Conservation (phyloP, 1,140 invertebrate genomes). For the Apis florea region DNA sequence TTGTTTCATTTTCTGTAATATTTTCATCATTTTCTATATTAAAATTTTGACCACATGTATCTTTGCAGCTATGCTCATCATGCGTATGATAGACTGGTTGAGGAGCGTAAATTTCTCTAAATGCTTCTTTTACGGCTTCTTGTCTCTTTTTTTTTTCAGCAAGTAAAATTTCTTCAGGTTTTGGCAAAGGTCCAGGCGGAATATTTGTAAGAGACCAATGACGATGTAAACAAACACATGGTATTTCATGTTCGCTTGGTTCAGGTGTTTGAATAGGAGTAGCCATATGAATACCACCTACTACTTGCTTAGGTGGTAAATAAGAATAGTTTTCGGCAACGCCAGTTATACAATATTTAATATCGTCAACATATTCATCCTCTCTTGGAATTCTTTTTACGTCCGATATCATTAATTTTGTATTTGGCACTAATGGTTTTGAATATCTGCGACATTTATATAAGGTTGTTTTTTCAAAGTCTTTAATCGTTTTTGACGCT, state of each 20-base stretch:
- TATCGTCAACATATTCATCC: conserved; percentile 37
- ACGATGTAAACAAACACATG: conserved; percentile 29
- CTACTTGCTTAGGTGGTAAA: conserved; percentile 40
- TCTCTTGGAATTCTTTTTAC: conserved; percentile 54
- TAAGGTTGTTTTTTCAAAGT: conserved; percentile 56
- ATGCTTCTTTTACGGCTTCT: conserved; percentile 24
- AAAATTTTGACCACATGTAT: background rate
- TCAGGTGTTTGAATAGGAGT: conserved; percentile 66
- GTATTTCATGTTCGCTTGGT: conserved; percentile 47
- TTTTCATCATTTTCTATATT: background rate
- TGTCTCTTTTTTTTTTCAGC: conserved; percentile 33
- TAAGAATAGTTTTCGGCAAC: conserved; percentile 52
- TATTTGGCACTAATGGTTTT: conserved; percentile 53
- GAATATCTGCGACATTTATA: conserved; percentile 54
- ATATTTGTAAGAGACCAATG: conserved; percentile 59
- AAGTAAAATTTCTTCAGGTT: conserved; percentile 5
- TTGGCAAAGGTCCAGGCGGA: conserved; percentile 34
- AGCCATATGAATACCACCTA: conserved; percentile 63
- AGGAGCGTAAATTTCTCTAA: conserved; percentile 39
- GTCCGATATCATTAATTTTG: conserved; percentile 61
- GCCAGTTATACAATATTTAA: conserved; percentile 57
- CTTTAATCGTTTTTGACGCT: conserved; percentile 57
- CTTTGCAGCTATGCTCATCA: background rate
- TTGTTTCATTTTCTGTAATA: background rate
- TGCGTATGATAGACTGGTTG: background rate